phyloP scores from a whole-genome alignment of 2,797 vertebrate species.

The Semaprochilodus insignis region DNA sequence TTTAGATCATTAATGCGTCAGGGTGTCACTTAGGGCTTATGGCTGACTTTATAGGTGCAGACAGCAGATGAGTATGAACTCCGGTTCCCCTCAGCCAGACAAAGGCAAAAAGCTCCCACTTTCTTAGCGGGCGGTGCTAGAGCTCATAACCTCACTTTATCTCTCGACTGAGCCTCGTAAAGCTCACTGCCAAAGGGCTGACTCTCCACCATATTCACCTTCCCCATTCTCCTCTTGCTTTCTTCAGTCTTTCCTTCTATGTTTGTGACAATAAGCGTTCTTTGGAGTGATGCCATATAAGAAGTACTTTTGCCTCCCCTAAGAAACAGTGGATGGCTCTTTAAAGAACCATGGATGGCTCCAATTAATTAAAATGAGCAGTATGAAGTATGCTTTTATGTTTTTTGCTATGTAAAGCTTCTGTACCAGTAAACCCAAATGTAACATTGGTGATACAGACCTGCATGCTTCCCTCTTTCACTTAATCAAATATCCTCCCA shows the following conservation, averaged over 20 bases:
- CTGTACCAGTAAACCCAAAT: too few species aligned
- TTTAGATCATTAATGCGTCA: slow-evolving; percentile 44
- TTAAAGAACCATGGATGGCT: neutral
- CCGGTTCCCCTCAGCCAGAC: slow-evolving; percentile 32
- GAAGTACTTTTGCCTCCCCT: neutral
- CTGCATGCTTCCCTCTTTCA: too few species aligned
- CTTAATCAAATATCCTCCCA: too few species aligned
- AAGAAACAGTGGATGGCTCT: neutral
- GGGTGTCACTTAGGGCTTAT: slow-evolving; percentile 41
- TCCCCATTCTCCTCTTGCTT: neutral
- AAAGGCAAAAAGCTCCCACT: slow-evolving; percentile 30
- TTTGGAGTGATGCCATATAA: neutral
- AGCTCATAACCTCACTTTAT: slow-evolving; percentile 39
- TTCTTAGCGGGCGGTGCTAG: slow-evolving; percentile 31
- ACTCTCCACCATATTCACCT: slow-evolving; percentile 1
- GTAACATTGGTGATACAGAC: too few species aligned
- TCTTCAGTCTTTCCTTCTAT: neutral
- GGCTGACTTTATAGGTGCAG: slow-evolving; percentile 38
- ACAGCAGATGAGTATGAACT: slow-evolving; percentile 43
- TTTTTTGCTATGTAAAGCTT: too few species aligned
- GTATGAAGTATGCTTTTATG: too few species aligned
- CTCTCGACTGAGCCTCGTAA: slow-evolving; percentile 32
- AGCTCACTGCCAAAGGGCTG: slow-evolving; percentile 28
- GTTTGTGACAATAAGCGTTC: neutral
- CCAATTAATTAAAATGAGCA: too few species aligned